Base-by-base conservation (phyloP, 2,797 vertebrate genomes). In the Pseudomugil gertrudae region DNA sequence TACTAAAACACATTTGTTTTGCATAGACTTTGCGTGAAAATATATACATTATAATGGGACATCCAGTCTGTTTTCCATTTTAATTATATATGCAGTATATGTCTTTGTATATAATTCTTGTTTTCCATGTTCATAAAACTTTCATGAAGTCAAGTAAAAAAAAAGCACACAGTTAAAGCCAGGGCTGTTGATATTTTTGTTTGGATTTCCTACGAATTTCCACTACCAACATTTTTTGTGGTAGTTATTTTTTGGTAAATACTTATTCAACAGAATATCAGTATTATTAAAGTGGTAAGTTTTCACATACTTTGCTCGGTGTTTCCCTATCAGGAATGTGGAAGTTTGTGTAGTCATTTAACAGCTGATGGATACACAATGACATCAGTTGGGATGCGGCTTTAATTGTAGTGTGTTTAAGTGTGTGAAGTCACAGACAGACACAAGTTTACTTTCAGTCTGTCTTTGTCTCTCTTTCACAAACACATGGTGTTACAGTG, bases 241-340 rank as follows among this genome's bases (percentile, higher is more conserved):
- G 19, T 40, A 5, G 38, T 19, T 5, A 17, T 40, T 43, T 9
- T 17, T 7, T 43, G 19, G 8, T 43, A 43, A 43, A n/a, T 43
- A n/a, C n/a, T 43, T 43, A 43, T 9, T 2, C 40, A 43, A 24
- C 48, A 50, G 13, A 26, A 24, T 50, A 26, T 50, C 23, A 50
- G 48, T 5, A 14, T 23, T 26, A 13, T 24, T 5, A 5, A 24
- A 14, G 9, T 26, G 24, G 23, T 13, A 11, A 5, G 23, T 50
- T 1, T 17, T 17, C 0, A 50, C 23, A 0, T 32, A 19, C 5
- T 35, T 51, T 14, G 3, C 0, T 38, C 29, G 45, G 43, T 38
- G 21, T 64, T n/a, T n/a, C 56, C 10, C 13, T 11, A 21, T 36
- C 38, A 72, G 53, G 32, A 80, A 73, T 72, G 55, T 59, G 45